A percentile compares a stretch with the other conserved stretches of the same genome.
Evolutionary conservation across 2,113 vertebrate genomes (phyloP).

Genomic region (Podiceps cristatus): DNA sequence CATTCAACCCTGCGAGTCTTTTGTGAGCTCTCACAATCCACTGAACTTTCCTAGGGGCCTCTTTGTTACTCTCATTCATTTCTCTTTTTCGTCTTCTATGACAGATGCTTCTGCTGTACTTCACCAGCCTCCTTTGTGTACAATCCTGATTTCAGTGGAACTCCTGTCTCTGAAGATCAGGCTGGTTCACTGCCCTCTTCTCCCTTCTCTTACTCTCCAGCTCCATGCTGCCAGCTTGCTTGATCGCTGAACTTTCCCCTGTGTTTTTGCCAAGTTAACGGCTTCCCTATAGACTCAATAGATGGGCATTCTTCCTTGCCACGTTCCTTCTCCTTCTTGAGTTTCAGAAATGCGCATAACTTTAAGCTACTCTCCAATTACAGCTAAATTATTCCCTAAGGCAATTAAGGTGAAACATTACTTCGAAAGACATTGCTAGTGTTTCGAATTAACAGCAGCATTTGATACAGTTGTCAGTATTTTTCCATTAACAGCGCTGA

Average conservation of each 20-base stretch:
- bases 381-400: constrained; percentile 57
- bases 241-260: background rate
- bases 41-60: background rate
- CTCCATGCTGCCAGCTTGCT: background rate
- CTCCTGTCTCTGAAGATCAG: background rate
- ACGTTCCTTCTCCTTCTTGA: constrained; percentile 16
- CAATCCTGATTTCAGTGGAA: background rate
- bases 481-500: constrained; percentile 38
- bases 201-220: background rate
- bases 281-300: background rate
- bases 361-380: constrained; percentile 54
- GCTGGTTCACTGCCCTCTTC: background rate
- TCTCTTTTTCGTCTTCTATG: background rate
- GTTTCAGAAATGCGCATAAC: constrained; percentile 55
- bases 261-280: background rate
- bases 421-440: constrained; percentile 1
- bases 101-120: constrained; percentile 1
- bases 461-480: constrained; percentile 48
- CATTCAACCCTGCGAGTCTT: background rate
- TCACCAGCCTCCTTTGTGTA: background rate
- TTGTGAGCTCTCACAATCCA: constrained; percentile 28
- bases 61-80: constrained; percentile 2
- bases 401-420: constrained; percentile 67
- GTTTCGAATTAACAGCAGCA: constrained; percentile 56
- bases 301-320: background rate